Conservation (phyloP, 2,113 vertebrate genomes). For the Lasiurus borealis region DNA sequence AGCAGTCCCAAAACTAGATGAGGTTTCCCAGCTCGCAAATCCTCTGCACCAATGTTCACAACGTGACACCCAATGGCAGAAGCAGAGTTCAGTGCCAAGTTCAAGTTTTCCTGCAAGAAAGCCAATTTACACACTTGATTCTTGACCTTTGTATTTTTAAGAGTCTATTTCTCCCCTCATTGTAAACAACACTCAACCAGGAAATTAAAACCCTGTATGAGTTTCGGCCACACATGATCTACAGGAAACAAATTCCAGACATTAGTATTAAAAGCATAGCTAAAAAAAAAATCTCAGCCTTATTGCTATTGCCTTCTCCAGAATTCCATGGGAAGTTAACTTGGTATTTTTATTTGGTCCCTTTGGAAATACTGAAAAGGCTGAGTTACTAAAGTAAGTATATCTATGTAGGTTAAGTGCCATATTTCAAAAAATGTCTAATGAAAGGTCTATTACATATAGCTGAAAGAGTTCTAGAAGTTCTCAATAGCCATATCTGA, state of each 20-base stretch:
- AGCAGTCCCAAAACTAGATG: constrained; percentile 97
- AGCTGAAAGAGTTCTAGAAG: constrained; percentile 16
- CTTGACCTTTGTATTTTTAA: constrained; percentile 47
- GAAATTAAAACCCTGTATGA: background rate
- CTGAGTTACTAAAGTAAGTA: background rate
- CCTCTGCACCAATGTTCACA: constrained; percentile 97
- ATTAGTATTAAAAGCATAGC: constrained; percentile 1
- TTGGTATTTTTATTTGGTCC: constrained; percentile 43
- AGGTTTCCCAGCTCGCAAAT: constrained; percentile 97
- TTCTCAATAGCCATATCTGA: background rate
- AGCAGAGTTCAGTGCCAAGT: constrained; percentile 97
- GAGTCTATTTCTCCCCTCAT: constrained; percentile 37
- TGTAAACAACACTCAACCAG: constrained; percentile 48
- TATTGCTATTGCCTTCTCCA: constrained; percentile 43
- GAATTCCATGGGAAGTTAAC: constrained; percentile 30
- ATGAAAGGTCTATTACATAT: background rate
- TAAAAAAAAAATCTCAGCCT: constrained; percentile 34
- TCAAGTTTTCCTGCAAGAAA: constrained; percentile 95
- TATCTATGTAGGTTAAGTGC: background rate
- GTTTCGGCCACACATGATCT: constrained; percentile 21
- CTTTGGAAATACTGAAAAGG: constrained; percentile 47
- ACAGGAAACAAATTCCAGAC: constrained; percentile 58
- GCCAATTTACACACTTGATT: constrained; percentile 64
- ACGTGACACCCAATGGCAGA: constrained; percentile 99
- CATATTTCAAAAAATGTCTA: constrained; percentile 20